These are phyloP conservation scores for Gambusia affinis DNA, from an alignment of 2,113 vertebrate species.

Conservation along the genomic window DNA sequence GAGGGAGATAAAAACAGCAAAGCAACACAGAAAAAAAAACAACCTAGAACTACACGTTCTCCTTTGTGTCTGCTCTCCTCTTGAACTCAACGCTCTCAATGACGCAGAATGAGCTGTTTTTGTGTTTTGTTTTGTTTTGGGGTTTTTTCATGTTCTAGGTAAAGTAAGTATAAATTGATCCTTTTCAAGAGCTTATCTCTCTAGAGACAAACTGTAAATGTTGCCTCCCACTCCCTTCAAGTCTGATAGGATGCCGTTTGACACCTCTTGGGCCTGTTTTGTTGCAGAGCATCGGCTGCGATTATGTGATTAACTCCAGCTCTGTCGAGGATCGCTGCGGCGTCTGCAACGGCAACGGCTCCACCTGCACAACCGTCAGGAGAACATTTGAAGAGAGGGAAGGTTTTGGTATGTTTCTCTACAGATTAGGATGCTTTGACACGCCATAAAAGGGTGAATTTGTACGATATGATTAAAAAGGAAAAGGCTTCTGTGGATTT, in stretches of 20 bases:
- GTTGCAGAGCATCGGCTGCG: conserved; percentile 91
- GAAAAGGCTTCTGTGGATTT: neutral
- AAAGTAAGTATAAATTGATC: neutral
- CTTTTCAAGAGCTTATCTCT: neutral
- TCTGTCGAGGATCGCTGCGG: conserved; percentile 92
- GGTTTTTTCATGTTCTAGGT: neutral
- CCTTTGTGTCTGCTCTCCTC: neutral
- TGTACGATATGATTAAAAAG: neutral
- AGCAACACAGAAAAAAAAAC: neutral
- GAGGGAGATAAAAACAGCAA: neutral
- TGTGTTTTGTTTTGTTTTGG: neutral
- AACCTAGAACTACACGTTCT: neutral
- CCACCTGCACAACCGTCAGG: conserved; percentile 89
- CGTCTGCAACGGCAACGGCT: conserved; percentile 89
- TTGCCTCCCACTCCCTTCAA: neutral
- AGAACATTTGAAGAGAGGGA: conserved; percentile 88
- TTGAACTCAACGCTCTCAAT: neutral
- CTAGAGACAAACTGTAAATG: neutral
- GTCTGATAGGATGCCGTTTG: neutral
- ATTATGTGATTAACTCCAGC: conserved; percentile 89
- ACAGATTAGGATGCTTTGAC: neutral
- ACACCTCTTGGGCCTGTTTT: conserved; percentile 14
- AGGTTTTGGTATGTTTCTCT: conserved; percentile 83
- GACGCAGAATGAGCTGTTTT: neutral
- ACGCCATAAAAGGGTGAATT: neutral